These are phyloP conservation scores for Grapholita molesta DNA, from an alignment of 1,140 invertebrate species.

Conservation along the genomic window DNA sequence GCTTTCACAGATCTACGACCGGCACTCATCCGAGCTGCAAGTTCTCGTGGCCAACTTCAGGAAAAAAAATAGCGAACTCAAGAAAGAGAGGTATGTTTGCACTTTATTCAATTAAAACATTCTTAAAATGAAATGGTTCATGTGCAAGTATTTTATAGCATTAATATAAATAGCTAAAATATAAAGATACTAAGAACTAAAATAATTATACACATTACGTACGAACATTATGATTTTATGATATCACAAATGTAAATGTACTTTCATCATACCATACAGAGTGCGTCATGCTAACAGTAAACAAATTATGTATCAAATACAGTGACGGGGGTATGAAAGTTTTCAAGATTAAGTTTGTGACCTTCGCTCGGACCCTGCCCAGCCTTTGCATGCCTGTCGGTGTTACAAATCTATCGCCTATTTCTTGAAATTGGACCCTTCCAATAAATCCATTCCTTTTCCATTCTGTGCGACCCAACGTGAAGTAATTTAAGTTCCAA, in stretches of 20 bases:
- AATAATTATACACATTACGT: no score
- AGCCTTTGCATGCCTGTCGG: background rate
- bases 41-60: constrained; percentile 92
- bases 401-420: constrained; percentile 3
- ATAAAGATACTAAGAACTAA: no score
- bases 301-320: background rate
- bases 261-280: no score
- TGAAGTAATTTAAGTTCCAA: background rate
- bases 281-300: no score
- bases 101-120: no score
- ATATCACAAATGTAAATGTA: no score
- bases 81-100: constrained; percentile 89
- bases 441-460: background rate
- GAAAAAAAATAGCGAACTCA: constrained; percentile 90
- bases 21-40: constrained; percentile 94
- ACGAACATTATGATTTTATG: no score
- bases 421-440: background rate
- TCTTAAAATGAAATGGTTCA: no score
- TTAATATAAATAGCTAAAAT: no score
- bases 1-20: constrained; percentile 93
- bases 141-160: no score
- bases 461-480: background rate
- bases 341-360: constrained; percentile 3
- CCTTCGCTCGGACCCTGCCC: background rate
- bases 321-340: background rate